A percentile compares a stretch with the other conserved stretches of the same genome.
These are phyloP conservation scores for Catagonus wagneri DNA, from an alignment of 2,113 vertebrate genomes.

Conservation along the genomic window DNA sequence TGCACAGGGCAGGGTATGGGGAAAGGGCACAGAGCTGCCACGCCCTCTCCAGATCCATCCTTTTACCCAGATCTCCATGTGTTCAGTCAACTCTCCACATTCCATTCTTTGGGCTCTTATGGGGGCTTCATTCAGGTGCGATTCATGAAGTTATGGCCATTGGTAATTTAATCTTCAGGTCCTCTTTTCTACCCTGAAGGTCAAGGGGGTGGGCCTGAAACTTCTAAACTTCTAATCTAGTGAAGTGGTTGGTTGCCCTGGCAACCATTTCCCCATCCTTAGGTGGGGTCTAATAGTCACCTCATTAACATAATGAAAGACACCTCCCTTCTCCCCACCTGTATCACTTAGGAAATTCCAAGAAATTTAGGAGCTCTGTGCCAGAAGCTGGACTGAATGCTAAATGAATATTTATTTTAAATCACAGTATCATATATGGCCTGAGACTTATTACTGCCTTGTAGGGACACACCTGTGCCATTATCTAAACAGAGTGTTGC, in stretches of 20 bases:
- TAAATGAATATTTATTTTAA: neutral
- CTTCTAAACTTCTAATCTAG: neutral
- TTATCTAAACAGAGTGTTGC: neutral
- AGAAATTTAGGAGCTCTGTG: neutral
- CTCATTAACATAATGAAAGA: neutral
- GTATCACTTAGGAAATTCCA: neutral
- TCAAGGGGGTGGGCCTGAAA: neutral
- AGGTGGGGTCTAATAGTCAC: neutral
- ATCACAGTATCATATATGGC: neutral
- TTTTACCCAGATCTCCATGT: neutral
- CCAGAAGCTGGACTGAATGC: neutral
- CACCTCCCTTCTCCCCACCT: neutral
- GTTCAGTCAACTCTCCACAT: neutral
- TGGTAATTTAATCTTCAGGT: neutral
- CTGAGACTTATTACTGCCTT: neutral
- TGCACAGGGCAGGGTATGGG: neutral
- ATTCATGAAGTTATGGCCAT: neutral
- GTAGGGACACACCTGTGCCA: neutral
- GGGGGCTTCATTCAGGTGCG: neutral
- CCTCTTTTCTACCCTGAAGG: neutral
- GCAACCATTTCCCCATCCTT: neutral
- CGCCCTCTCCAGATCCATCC: neutral
- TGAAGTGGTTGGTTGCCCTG: neutral
- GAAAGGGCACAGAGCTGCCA: neutral
- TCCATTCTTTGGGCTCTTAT: neutral